phyloP scores from a whole-genome alignment of 1,140 invertebrate genomes.

The Drosophila mojavensis region DNA sequence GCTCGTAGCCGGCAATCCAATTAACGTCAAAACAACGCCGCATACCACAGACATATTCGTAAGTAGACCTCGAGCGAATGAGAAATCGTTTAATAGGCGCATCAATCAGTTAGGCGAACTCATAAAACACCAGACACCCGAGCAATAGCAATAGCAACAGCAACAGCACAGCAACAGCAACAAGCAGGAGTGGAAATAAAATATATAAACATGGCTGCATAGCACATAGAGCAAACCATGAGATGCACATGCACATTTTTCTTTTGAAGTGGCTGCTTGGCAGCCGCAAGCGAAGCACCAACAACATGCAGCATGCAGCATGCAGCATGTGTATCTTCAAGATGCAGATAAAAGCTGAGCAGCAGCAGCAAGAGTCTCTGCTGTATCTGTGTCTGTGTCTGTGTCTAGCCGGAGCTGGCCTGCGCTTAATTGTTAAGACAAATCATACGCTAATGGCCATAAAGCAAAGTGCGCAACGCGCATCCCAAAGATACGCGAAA shows the following conservation, averaged over 20 bases:
- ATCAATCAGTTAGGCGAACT: conserved; percentile 72
- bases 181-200: conserved; percentile 62
- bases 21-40: conserved; percentile 72
- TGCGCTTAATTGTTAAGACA: conserved; percentile 80
- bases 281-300: conserved; percentile 50
- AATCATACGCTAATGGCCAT: conserved; percentile 82
- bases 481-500: conserved; percentile 52
- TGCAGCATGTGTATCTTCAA: conserved; percentile 49
- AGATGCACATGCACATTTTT: conserved; percentile 65
- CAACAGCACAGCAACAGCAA: conserved; percentile 8
- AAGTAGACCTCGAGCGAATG: conserved; percentile 41
- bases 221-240: conserved; percentile 27
- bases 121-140: conserved; percentile 68
- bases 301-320: conserved; percentile 13
- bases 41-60: conserved; percentile 28
- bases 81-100: conserved; percentile 74
- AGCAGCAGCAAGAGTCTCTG: neutral
- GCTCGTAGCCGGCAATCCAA: conserved; percentile 50
- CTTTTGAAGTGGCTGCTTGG: conserved; percentile 68
- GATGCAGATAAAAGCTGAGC: conserved; percentile 55
- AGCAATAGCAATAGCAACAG: conserved; percentile 14
- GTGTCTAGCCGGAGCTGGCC: conserved; percentile 22
- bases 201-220: conserved; percentile 53
- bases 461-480: conserved; percentile 59
- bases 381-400: neutral